Evolutionary conservation across 1,140 invertebrate genomes (phyloP).

Genomic region (Drosophila grimshawi): DNA sequence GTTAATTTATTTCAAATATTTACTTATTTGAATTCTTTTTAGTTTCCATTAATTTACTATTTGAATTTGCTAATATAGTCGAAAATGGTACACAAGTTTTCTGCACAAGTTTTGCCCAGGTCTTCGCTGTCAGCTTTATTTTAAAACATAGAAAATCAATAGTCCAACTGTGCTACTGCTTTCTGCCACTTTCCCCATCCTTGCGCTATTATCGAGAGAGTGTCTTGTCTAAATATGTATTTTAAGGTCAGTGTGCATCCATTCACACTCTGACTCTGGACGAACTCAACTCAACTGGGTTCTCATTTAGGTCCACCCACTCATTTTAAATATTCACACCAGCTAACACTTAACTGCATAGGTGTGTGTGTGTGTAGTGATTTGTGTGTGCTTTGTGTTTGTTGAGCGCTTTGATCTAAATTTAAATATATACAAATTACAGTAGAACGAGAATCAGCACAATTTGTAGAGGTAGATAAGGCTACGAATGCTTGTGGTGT

Average conservation of each 20-base stretch:
- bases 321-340: conserved; percentile 32
- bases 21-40: too few relatives aligned
- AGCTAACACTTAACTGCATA: background rate
- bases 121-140: background rate
- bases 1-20: too few relatives aligned
- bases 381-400: conserved; percentile 29
- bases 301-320: conserved; percentile 19
- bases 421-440: conserved; percentile 55
- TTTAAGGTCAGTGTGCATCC: conserved; percentile 69
- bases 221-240: conserved; percentile 41
- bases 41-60: too few relatives aligned
- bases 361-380: conserved; percentile 5
- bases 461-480: background rate
- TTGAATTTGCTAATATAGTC: too few relatives aligned
- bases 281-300: too few relatives aligned
- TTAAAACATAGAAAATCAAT: conserved; percentile 21
- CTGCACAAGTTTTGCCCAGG: background rate
- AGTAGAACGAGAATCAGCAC: conserved; percentile 1
- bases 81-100: background rate
- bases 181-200: conserved; percentile 3
- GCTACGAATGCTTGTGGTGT: too few relatives aligned
- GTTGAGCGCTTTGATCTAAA: conserved; percentile 64
- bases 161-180: background rate
- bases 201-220: conserved; percentile 1
- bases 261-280: background rate